phyloP scores from a whole-genome alignment of 2,888 invertebrate species.

The Chromoteleia sp. region DNA sequence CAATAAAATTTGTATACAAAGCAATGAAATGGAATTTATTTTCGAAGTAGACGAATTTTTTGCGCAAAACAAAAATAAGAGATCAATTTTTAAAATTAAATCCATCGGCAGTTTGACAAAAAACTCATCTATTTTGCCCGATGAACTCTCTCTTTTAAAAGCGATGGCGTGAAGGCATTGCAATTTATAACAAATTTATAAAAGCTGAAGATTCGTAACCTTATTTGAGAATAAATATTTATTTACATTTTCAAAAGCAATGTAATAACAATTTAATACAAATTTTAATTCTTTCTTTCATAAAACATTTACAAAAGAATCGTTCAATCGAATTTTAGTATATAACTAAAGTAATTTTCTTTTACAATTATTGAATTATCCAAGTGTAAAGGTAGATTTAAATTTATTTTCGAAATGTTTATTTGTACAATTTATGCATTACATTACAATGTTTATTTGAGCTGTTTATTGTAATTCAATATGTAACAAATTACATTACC shows the following conservation, averaged over 20 bases:
- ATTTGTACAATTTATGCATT: too few relatives aligned
- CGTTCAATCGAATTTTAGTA: not conserved
- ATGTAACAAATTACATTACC: too few relatives aligned
- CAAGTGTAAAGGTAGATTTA: constrained; percentile 5
- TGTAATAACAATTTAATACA: constrained; percentile 11
- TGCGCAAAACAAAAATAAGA: constrained; percentile 30
- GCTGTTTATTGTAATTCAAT: too few relatives aligned
- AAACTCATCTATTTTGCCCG: constrained; percentile 62
- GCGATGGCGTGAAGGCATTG: constrained; percentile 50
- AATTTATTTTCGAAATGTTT: too few relatives aligned
- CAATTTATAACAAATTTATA: constrained; percentile 58
- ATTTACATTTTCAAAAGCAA: too few relatives aligned
- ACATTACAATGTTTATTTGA: too few relatives aligned
- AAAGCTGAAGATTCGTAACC: constrained; percentile 40
- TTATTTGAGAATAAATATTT: constrained; percentile 32
- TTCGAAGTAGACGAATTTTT: constrained; percentile 43
- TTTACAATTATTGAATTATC: not conserved
- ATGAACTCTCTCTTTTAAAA: constrained; percentile 47
- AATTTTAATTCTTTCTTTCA: constrained; percentile 14
- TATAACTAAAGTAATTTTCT: not conserved
- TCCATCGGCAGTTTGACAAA: constrained; percentile 63
- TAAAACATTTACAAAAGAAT: not conserved
- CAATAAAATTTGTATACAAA: too few relatives aligned
- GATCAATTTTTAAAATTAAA: constrained; percentile 66
- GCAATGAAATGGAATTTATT: constrained; percentile 52